Percentiles rank a stretch among this genome's conserved stretches.
These are phyloP conservation scores for Helicoverpa armigera DNA, from an alignment of 1,140 invertebrate genomes.

Conservation along the genomic window DNA sequence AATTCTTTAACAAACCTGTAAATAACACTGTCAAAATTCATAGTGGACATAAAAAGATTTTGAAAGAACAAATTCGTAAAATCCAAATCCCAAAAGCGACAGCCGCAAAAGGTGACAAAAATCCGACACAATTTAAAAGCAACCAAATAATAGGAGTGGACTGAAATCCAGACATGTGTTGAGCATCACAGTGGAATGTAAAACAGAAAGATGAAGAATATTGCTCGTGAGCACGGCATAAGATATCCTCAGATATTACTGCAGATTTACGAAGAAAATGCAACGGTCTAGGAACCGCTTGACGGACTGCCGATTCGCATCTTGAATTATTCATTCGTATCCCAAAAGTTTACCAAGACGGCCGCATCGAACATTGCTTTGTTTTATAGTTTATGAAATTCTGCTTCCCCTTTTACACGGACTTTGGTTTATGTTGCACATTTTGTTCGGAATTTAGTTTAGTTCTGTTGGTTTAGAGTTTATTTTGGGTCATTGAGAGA, in stretches of 20 bases:
- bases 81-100: not conserved
- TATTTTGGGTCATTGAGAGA: not conserved
- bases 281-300: conserved; percentile 65
- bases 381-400: conserved; percentile 74
- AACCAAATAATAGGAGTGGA: conserved; percentile 32
- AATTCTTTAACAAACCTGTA: no score
- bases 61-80: not conserved
- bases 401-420: conserved; percentile 43
- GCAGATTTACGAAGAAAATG: conserved; percentile 78
- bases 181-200: conserved; percentile 51
- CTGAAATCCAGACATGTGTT: conserved; percentile 48
- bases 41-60: not conserved
- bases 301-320: conserved; percentile 77
- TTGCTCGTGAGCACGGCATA: conserved; percentile 67
- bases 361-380: conserved; percentile 71
- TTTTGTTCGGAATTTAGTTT: conserved; percentile 12
- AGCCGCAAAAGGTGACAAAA: conserved; percentile 29
- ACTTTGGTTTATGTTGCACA: conserved; percentile 47
- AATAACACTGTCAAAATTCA: no score
- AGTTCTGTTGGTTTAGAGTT: conserved; percentile 25
- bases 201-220: conserved; percentile 67
- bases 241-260: conserved; percentile 68
- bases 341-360: conserved; percentile 67
- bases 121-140: conserved; percentile 17
- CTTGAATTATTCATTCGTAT: conserved; percentile 80